phyloP scores from a whole-genome alignment of 2,888 invertebrate genomes.

The Cosmopolites sordidus region DNA sequence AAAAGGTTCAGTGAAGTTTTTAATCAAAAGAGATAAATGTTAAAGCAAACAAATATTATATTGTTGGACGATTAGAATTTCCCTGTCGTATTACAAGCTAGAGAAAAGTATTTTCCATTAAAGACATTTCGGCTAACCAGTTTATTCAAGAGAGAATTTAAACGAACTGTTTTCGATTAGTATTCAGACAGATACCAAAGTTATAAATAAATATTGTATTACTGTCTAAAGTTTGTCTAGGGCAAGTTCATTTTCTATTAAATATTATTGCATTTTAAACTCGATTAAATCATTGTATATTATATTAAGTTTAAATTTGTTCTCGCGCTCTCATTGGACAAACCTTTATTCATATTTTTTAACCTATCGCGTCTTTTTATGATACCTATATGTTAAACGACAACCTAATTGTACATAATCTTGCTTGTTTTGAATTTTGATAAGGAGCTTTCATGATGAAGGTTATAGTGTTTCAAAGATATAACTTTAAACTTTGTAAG shows the following conservation, averaged over 20 bases:
- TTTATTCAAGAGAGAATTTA: neutral
- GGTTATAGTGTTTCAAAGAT: conserved; percentile 8
- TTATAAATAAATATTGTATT: neutral
- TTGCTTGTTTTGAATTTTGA: conserved; percentile 8
- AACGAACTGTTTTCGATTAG: neutral
- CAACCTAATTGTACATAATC: conserved; percentile 10
- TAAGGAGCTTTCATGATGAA: conserved; percentile 8
- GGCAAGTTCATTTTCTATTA: neutral
- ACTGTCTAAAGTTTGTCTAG: neutral
- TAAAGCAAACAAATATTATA: neutral
- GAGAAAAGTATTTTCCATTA: too few relatives aligned
- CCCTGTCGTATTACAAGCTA: neutral
- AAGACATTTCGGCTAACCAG: neutral
- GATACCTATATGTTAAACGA: neutral
- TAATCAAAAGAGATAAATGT: too few relatives aligned
- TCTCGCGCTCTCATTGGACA: too few relatives aligned
- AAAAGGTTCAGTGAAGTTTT: too few relatives aligned
- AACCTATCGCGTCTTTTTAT: too few relatives aligned
- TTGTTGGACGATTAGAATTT: neutral
- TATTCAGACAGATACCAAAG: neutral
- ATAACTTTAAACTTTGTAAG: conserved; percentile 11
- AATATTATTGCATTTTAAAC: neutral
- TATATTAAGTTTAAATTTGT: neutral
- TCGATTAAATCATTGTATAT: neutral
- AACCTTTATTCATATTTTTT: too few relatives aligned